Base-by-base conservation (phyloP, 92 coral and sea anemone species). In the Epizoanthus scotinus region DNA sequence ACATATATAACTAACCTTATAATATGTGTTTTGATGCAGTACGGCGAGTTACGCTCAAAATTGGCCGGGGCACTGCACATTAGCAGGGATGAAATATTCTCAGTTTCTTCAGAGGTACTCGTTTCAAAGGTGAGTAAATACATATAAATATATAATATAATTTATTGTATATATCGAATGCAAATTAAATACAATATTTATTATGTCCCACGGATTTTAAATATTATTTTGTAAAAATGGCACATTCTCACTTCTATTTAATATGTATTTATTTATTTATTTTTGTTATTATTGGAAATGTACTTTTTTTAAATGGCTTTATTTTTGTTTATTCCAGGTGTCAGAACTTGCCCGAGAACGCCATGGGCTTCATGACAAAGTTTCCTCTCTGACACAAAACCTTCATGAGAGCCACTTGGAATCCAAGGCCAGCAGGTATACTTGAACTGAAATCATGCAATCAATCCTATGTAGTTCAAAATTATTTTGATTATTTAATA, bases 341-440 rank as follows among this genome's bases (percentile, higher is more conserved):
- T 89, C 94, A 54, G 98, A 91, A 22, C 54, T 93, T 13, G 82
- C 84, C 52, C 88, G 96, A 78, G 99, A 96, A 54, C 88, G 92
- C 47, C 70, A 79, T 53, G 49, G 81, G 42, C 70, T 96, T 25
- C 85, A 87, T 9, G 94, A 91, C 8, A 96, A 93, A 72, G 91
- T 91, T 13, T 87, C 88, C 57, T 73, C 94, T 3, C 86, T 96
- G 29, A 86, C 99, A 29, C 86, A 89, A 66, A 96, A 91, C 78
- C 70, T 96, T 8, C 99, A 96, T 70, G 99, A 96, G 68, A 96
- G 92, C 80, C 90, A 86, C 83, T 71, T 96, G 88, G 99, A 96
- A 64, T 91, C 99, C 59, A 96, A 96, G 84, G 99, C 99, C 24
- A 96, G 98, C 99, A 96, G 99, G 99, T 96, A 9, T 5, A n/a